phyloP scores from a whole-genome alignment of 2,888 invertebrate genomes.

The Pristionchus entomophagus region DNA sequence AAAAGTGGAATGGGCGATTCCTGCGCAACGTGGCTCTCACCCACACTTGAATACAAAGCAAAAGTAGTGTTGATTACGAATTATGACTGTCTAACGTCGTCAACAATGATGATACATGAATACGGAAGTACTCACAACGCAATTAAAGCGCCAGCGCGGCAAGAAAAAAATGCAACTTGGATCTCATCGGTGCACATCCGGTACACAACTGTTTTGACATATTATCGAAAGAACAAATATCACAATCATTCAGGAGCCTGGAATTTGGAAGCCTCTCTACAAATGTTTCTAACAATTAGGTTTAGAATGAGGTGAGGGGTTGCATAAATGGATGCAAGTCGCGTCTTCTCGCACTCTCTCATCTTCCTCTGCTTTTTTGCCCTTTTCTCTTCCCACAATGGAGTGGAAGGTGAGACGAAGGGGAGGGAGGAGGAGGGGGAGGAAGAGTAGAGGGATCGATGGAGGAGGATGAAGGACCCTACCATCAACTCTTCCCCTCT shows the following conservation, averaged over 20 bases:
- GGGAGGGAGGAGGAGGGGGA: background rate
- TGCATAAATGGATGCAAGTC: background rate
- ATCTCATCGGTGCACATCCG: background rate
- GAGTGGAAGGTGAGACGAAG: slow-evolving; percentile 3
- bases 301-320: background rate
- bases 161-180: background rate
- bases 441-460: slow-evolving; percentile 28
- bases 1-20: too few species aligned
- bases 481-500: background rate
- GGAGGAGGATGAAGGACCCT: background rate
- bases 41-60: too few species aligned
- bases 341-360: slow-evolving; percentile 7
- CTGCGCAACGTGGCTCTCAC: too few species aligned
- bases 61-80: background rate
- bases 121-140: too few species aligned
- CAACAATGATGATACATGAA: too few species aligned
- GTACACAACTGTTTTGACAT: background rate
- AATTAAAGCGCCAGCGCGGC: too few species aligned
- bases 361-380: background rate
- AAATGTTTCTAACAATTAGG: background rate
- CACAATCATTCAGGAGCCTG: background rate
- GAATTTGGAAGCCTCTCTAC: background rate
- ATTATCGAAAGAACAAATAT: background rate
- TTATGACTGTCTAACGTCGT: too few species aligned
- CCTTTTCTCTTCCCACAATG: slow-evolving; percentile 6